Conservation (phyloP, 2,888 invertebrate species). For the Andrena fulva region DNA sequence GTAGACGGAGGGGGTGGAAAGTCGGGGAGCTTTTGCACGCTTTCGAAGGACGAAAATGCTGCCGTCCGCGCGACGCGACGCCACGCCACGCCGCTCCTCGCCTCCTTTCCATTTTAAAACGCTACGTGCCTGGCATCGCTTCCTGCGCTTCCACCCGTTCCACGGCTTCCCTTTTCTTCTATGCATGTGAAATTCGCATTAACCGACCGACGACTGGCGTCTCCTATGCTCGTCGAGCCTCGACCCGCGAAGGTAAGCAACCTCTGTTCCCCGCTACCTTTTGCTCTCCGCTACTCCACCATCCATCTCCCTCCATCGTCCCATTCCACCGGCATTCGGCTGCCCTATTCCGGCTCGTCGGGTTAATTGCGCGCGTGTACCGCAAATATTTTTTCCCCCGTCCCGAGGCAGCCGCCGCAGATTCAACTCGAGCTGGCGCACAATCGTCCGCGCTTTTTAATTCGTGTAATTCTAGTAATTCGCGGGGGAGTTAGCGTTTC, state of each 20-base stretch:
- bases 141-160: constrained; percentile 54
- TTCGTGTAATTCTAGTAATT: not conserved
- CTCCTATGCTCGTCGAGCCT: constrained; percentile 38
- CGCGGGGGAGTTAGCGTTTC: no score
- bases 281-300: not conserved
- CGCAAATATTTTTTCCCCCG: constrained; percentile 42
- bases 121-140: constrained; percentile 78
- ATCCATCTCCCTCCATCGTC: not conserved
- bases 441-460: constrained; percentile 21
- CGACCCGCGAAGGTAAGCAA: constrained; percentile 42
- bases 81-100: constrained; percentile 27
- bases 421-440: constrained; percentile 37
- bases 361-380: constrained; percentile 61
- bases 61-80: constrained; percentile 60
- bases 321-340: not conserved
- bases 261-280: constrained; percentile 31
- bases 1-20: constrained; percentile 32
- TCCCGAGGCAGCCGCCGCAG: not conserved
- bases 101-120: constrained; percentile 78
- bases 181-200: constrained; percentile 76
- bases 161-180: constrained; percentile 48
- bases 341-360: constrained; percentile 38
- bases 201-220: constrained; percentile 64
- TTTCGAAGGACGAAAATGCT: constrained; percentile 64
- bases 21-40: constrained; percentile 57